These are phyloP conservation scores for Pangasianodon gigas DNA, from an alignment of 2,113 vertebrate genomes.

Conservation along the genomic window DNA sequence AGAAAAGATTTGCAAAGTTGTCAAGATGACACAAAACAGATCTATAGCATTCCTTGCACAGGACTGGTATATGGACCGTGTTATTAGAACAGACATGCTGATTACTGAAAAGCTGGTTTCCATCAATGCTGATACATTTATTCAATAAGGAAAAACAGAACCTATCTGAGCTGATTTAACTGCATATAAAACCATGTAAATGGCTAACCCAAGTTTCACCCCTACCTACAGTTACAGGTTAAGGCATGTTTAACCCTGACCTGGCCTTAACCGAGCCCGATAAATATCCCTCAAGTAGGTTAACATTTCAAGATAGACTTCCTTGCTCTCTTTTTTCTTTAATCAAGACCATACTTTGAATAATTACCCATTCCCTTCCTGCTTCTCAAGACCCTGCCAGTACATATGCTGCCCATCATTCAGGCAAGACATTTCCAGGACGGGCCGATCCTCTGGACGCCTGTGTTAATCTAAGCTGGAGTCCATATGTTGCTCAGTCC, in stretches of 20 bases:
- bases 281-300: conserved; percentile 8
- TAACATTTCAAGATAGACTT: conserved; percentile 7
- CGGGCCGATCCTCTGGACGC: conserved; percentile 65
- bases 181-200: not conserved
- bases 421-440: conserved; percentile 58
- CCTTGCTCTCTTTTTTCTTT: conserved; percentile 48
- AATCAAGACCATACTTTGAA: conserved; percentile 71
- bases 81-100: conserved; percentile 38
- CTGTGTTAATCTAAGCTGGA: conserved; percentile 55
- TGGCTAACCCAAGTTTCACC: conserved; percentile 10
- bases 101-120: conserved; percentile 38
- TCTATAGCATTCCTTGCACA: conserved; percentile 21
- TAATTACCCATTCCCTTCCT: conserved; percentile 74
- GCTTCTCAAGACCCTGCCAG: conserved; percentile 50
- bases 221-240: conserved; percentile 13
- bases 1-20: conserved; percentile 36
- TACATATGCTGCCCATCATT: conserved; percentile 73
- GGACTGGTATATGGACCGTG: conserved; percentile 35
- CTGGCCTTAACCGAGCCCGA: not conserved
- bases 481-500: conserved; percentile 69
- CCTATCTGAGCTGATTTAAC: not conserved
- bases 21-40: conserved; percentile 44
- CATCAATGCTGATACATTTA: conserved; percentile 23
- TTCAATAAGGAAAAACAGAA: conserved; percentile 6
- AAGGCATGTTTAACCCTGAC: conserved; percentile 18